Conservation (phyloP, 2,113 vertebrate species). For the Cricetomys ansorgei region DNA sequence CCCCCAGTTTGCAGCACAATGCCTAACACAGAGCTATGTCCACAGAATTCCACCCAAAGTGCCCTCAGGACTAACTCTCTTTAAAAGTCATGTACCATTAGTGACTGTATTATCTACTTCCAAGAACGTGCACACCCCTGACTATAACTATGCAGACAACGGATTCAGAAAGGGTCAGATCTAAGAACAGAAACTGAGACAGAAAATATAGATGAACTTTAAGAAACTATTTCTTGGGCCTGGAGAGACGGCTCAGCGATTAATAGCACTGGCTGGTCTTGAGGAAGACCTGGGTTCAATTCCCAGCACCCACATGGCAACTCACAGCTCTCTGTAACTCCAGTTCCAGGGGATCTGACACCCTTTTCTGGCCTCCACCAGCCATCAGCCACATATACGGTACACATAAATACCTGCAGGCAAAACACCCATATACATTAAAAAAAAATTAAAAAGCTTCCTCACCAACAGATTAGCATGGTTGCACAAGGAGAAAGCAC, state of each 20-base stretch:
- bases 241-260: background rate
- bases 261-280: background rate
- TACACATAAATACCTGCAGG: background rate
- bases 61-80: background rate
- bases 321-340: background rate
- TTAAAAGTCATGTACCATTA: background rate
- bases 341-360: background rate
- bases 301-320: background rate
- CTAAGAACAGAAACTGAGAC: conserved; percentile 21
- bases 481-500: background rate
- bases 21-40: background rate
- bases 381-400: background rate
- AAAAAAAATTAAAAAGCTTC: background rate
- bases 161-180: background rate
- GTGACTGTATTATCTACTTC: background rate
- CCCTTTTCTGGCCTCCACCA: background rate
- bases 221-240: background rate
- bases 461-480: background rate
- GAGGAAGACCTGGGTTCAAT: background rate
- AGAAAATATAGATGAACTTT: background rate
- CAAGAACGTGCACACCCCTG: conserved; percentile 5
- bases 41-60: background rate
- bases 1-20: background rate
- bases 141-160: background rate
- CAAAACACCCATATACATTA: background rate